These are phyloP conservation scores for Drosophila ohnishii DNA, from an alignment of 1,140 invertebrate genomes.

Conservation along the genomic window DNA sequence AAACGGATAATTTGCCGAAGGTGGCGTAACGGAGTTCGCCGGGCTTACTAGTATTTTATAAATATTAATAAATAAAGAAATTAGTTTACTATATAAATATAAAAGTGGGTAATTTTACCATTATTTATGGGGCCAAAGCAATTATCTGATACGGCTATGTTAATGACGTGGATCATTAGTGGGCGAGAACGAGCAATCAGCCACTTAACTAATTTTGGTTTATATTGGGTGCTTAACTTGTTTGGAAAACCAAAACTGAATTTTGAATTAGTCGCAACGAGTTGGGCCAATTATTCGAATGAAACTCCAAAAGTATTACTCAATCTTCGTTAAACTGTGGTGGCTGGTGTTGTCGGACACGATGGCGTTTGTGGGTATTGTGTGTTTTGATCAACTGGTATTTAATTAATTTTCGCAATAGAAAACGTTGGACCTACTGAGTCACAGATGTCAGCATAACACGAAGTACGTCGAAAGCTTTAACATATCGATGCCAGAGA, in stretches of 20 bases:
- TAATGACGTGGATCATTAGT: slow-evolving; percentile 9
- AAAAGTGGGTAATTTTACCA: not conserved
- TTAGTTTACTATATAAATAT: too few species aligned
- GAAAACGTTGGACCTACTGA: slow-evolving; percentile 29
- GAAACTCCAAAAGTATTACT: not conserved
- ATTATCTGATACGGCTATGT: not conserved
- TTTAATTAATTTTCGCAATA: not conserved
- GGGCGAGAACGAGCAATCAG: not conserved
- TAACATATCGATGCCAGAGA: slow-evolving; percentile 22
- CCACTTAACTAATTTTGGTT: not conserved
- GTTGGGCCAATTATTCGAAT: not conserved
- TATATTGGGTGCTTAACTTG: not conserved
- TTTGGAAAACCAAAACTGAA: not conserved
- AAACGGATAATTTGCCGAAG: too few species aligned
- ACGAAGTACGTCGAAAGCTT: slow-evolving; percentile 31
- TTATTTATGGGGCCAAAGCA: not conserved
- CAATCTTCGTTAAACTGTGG: not conserved
- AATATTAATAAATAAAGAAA: too few species aligned
- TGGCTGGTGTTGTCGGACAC: not conserved
- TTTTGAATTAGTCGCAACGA: not conserved
- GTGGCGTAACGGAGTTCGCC: too few species aligned
- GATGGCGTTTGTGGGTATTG: slow-evolving; percentile 10
- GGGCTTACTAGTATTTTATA: too few species aligned
- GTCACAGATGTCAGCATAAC: slow-evolving; percentile 25
- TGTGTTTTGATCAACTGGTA: not conserved